Base-by-base conservation (phyloP, 2,797 vertebrate species). In the Halcyon badia region DNA sequence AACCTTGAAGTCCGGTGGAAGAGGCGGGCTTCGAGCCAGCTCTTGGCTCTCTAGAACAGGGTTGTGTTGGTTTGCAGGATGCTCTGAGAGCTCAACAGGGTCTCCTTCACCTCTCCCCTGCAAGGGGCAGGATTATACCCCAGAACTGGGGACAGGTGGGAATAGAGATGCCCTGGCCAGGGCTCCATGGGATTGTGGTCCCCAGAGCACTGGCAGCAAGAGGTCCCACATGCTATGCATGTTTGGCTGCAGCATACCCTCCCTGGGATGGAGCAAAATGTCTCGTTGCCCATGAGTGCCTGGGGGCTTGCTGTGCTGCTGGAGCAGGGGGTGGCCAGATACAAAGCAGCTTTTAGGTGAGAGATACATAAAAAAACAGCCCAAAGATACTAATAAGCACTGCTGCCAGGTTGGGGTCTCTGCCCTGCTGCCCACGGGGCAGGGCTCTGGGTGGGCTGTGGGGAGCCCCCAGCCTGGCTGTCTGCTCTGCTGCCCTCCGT, bases 161-260 rank as follows among this genome's bases (percentile, higher is more conserved):
- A 84, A 33, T 6, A 87, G 41, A 87, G 19, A 9, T 60, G 35
- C 17, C 26, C 39, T 58, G 30, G 25, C 5, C 20, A 39, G 69
- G 35, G 15, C 15, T 76, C 17, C 61, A 7, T 31, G 25, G 49
- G 39, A 15, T 11, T 83, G 25, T 37, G 48, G 52, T 64, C 26
- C 31, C 41, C 0, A 0, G 31, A 87, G 30, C 0, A 2, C 13
- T 33, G n/a, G 11, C 56, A 49, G 24, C 4, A 8, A 33, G 31
- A 60, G 3, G 24, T 86, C 42, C 18, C 8, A 39, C 0, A 1
- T 0, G 1, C 21, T 0, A 1, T 57, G 46, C 2, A 1, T 56
- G 24, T 39, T 46, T 81, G 69, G 22, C 35, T 92, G 30, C 28
- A 75, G 61, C 35, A 26, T 52, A 21, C 5, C 22, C 19, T 83